Evolutionary conservation across 2,888 invertebrate genomes (phyloP).

Genomic region (Marronus borbonicus): DNA sequence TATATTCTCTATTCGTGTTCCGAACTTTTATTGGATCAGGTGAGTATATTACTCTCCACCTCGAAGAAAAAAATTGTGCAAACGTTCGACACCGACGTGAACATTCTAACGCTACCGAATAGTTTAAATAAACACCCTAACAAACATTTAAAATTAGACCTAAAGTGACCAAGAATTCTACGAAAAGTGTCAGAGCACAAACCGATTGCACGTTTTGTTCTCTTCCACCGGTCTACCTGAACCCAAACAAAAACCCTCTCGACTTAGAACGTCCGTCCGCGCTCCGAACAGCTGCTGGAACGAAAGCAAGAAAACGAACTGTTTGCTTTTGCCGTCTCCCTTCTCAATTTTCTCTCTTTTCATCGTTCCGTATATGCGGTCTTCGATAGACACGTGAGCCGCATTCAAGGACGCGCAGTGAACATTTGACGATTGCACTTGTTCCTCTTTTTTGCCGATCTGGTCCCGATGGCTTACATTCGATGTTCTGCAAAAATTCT

Average conservation of each 20-base stretch:
- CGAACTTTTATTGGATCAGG: neutral
- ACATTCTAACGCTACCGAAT: slow-evolving; percentile 38
- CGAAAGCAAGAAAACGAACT: slow-evolving; percentile 19
- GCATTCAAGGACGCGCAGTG: slow-evolving; percentile 32
- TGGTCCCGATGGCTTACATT: slow-evolving; percentile 38
- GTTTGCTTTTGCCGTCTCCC: slow-evolving; percentile 4
- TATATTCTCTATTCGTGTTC: no score
- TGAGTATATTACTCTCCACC: neutral
- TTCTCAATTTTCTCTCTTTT: neutral
- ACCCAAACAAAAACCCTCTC: slow-evolving; percentile 48
- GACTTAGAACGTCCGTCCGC: slow-evolving; percentile 21
- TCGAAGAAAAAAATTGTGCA: slow-evolving; percentile 11
- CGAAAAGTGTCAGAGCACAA: slow-evolving; percentile 44
- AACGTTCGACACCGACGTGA: slow-evolving; percentile 1
- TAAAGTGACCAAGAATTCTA: slow-evolving; percentile 32
- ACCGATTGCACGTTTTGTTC: slow-evolving; percentile 48
- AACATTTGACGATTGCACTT: slow-evolving; percentile 39
- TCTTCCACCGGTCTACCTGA: slow-evolving; percentile 51
- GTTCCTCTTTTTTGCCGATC: slow-evolving; percentile 18
- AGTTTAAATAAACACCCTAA: slow-evolving; percentile 17
- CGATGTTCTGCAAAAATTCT: slow-evolving; percentile 7
- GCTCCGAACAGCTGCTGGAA: slow-evolving; percentile 33
- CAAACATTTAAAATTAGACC: slow-evolving; percentile 28
- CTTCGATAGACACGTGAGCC: slow-evolving; percentile 38
- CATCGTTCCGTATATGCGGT: neutral